phyloP scores from a whole-genome alignment of 1,140 invertebrate species.

The Euwallacea similis region DNA sequence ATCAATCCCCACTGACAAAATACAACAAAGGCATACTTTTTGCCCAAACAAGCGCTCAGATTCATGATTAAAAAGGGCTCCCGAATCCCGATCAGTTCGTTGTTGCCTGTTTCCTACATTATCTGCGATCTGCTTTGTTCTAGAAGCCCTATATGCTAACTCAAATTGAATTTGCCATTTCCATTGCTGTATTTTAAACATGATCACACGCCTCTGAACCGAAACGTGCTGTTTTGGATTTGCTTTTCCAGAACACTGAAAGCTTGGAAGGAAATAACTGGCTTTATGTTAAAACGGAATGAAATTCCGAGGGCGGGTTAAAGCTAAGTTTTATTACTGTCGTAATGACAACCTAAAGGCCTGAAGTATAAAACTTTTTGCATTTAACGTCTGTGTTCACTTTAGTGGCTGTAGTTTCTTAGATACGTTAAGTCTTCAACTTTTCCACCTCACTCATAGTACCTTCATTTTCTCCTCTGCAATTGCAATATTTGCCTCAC shows the following conservation, averaged over 20 bases:
- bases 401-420: too few relatives aligned
- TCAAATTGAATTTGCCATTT: slow-evolving; percentile 39
- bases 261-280: background rate
- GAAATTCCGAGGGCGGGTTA: background rate
- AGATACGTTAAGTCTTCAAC: too few relatives aligned
- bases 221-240: slow-evolving; percentile 17
- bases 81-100: slow-evolving; percentile 35
- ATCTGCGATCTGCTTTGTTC: slow-evolving; percentile 40
- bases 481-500: too few relatives aligned
- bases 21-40: too few relatives aligned
- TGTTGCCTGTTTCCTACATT: slow-evolving; percentile 35
- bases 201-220: slow-evolving; percentile 24
- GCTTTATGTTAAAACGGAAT: background rate
- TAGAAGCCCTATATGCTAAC: slow-evolving; percentile 18
- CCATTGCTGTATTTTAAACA: slow-evolving; percentile 42
- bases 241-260: slow-evolving; percentile 6
- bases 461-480: too few relatives aligned
- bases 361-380: too few relatives aligned
- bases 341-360: background rate
- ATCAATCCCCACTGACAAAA: too few relatives aligned
- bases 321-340: background rate
- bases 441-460: too few relatives aligned
- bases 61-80: slow-evolving; percentile 28
- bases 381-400: too few relatives aligned
- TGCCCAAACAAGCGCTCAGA: slow-evolving; percentile 10